Base-by-base conservation (phyloP, 2,797 vertebrate genomes). In the Pantherophis alleghaniensis region DNA sequence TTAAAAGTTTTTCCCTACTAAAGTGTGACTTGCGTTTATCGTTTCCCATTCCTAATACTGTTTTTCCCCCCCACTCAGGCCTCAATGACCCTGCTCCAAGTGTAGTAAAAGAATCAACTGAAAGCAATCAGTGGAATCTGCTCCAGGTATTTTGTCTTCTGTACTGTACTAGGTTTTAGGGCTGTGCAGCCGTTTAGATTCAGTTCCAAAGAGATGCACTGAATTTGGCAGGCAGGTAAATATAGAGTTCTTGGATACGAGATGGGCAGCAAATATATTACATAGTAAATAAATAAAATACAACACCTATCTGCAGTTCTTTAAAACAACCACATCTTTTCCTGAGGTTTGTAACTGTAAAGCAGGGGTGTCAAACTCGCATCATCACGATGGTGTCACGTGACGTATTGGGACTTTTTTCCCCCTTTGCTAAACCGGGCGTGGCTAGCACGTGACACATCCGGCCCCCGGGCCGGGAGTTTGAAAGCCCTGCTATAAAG, bases 71-170 rank as follows among this genome's bases (percentile, higher is more conserved):
- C 91, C 90, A 51, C 92, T 86, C 96, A 99, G 99, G 98, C 89
- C 97, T 99, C 88, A 96, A 96, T 90, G 98, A 99, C 94, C 97
- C 98, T 32, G 94, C 96, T 59, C 96, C 98, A 90, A 94, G 96
- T 95, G 96, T 97, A 94, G 93, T 95, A 22, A 96, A 94, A 95
- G 97, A 98, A 57, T 93, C 96, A 16, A 91, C 96, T 1, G 96
- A 96, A 91, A 98, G 89, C 92, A 97, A 95, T 95, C 97, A 97
- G 37, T 97, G 98, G 96, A 96, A 96, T 55, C 96, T 98, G 92
- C 97, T 98, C 92, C 98, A 98, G 98, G 98, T 99, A 97, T 37
- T 89, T 86, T 7, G 28, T 14, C 20, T 63, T 83, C 66, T 91
- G 57, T 11, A 83, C 66, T 91, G 32, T 24, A 47, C 20, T 24